A percentile compares a stretch with the other conserved stretches of the same genome.
Conservation (phyloP, 1,140 invertebrate genomes). For the Cataglyphis hispanica region DNA sequence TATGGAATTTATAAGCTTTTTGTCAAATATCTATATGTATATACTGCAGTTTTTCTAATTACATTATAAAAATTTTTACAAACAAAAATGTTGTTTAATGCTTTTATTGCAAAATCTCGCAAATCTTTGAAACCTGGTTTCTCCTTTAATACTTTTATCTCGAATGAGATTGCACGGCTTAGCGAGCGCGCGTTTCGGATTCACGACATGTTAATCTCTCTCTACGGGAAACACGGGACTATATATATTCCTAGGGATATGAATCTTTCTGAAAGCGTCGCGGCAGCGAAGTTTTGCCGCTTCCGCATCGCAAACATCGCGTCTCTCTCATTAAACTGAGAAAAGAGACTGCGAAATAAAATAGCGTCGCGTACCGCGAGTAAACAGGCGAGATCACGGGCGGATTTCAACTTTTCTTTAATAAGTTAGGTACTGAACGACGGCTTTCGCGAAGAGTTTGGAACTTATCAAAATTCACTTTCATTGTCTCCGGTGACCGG, state of each 20-base stretch:
- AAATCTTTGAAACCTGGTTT: constrained; percentile 38
- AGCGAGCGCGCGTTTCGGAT: constrained; percentile 10
- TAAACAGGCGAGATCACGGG: constrained; percentile 41
- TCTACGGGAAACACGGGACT: constrained; percentile 21
- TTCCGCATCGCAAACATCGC: constrained; percentile 53
- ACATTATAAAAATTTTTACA: neutral
- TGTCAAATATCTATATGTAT: neutral
- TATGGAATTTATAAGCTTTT: neutral
- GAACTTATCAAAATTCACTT: constrained; percentile 61
- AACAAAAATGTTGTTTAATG: neutral
- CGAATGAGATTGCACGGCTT: constrained; percentile 38
- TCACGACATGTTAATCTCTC: constrained; percentile 46
- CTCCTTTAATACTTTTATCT: constrained; percentile 49
- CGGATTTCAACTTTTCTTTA: constrained; percentile 42
- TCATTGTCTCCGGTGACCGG: constrained; percentile 56
- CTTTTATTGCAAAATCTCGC: neutral
- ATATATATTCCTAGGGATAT: constrained; percentile 46
- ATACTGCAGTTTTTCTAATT: neutral
- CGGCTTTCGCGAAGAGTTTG: constrained; percentile 9
- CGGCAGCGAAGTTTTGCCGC: constrained; percentile 51
- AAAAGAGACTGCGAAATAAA: constrained; percentile 55
- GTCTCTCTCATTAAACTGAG: constrained; percentile 56
- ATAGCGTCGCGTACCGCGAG: constrained; percentile 28
- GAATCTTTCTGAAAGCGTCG: constrained; percentile 54
- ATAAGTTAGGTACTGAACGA: constrained; percentile 41